A percentile compares a stretch with the other conserved stretches of the same genome.
These are phyloP conservation scores for Drosophila dunni DNA, from an alignment of 1,140 invertebrate genomes.

Conservation along the genomic window DNA sequence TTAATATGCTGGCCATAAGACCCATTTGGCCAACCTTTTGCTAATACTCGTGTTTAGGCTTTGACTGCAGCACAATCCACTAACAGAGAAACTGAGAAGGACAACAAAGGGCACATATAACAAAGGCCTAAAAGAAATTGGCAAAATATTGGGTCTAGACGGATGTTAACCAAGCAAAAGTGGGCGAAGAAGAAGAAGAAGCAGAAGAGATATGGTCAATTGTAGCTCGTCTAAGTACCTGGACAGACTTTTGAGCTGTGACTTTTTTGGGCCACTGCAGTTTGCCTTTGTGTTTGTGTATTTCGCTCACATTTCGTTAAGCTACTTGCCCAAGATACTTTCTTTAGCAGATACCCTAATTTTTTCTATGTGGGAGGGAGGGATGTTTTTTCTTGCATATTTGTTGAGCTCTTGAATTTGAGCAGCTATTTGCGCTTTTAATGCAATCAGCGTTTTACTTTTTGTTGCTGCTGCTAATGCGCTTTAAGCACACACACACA, in stretches of 20 bases:
- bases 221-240: conserved; percentile 23
- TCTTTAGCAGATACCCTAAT: neutral
- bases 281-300: conserved; percentile 14
- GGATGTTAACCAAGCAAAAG: neutral
- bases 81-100: neutral
- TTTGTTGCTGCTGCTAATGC: conserved; percentile 58
- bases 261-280: conserved; percentile 12
- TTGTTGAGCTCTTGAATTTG: conserved; percentile 62
- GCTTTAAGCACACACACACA: conserved; percentile 42
- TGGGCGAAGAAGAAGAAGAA: neutral
- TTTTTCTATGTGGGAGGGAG: neutral
- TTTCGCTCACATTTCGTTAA: conserved; percentile 35
- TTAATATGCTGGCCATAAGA: conserved; percentile 6
- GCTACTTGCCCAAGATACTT: conserved; percentile 32
- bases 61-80: conserved; percentile 23
- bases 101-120: conserved; percentile 31
- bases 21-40: conserved; percentile 20
- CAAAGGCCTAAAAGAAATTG: conserved; percentile 32
- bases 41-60: conserved; percentile 32
- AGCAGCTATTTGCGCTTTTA: conserved; percentile 62
- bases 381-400: conserved; percentile 40
- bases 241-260: conserved; percentile 18
- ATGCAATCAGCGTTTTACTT: conserved; percentile 54
- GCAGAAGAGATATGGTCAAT: neutral
- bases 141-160: conserved; percentile 7